Base-by-base conservation (phyloP, 2,888 invertebrate genomes). In the Liodrosophila aerea region DNA sequence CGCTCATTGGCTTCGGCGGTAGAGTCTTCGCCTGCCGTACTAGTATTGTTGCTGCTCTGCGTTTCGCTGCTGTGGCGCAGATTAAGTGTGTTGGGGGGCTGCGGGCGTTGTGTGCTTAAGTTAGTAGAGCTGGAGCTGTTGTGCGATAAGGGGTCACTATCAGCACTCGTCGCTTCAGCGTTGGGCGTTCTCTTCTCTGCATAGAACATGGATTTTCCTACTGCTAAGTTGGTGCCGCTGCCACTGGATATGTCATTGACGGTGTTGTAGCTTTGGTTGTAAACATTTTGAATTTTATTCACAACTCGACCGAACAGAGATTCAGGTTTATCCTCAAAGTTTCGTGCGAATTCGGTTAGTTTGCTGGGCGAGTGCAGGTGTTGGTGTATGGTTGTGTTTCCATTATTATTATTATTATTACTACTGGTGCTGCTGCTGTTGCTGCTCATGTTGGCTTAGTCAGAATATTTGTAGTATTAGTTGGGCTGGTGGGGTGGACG, bases 281-380 rank as follows among this genome's bases (percentile, higher is more conserved):
- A 90, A 0, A 85, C 90, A 80, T 88, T 88, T 82, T 90, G 89
- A 39, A 90, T 85, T 87, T 89, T 90, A 71, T 88, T 90, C 9
- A 90, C 90, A 16, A 90, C 89, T 49, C 90, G 90, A 5, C 87
- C 85, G 30, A 90, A 86, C 13, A 90, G 72, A 2, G 89, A 87
- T 47, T 90, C 90, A 0, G 89, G 89, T 36, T 90, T 89, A 43
- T 89, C 90, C 59, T 90, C 90, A 63, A 90, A 90, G 59, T 88
- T 84, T 12, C 90, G 94, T 47, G 94, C 94, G 87, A 96, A 96
- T 88, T 95, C 94, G 7, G 95, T 95, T 62, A 95, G 90, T 87
- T 93, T 93, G 9, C 93, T 92, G 41, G 93, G 92, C 1, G 93
- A 93, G 77, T 93, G 92, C 73, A 93, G 89, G 78, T 93, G 92